phyloP scores from a whole-genome alignment of 37 sponge, comb jelly and placozoan genomes.

The Ianthella basta region DNA sequence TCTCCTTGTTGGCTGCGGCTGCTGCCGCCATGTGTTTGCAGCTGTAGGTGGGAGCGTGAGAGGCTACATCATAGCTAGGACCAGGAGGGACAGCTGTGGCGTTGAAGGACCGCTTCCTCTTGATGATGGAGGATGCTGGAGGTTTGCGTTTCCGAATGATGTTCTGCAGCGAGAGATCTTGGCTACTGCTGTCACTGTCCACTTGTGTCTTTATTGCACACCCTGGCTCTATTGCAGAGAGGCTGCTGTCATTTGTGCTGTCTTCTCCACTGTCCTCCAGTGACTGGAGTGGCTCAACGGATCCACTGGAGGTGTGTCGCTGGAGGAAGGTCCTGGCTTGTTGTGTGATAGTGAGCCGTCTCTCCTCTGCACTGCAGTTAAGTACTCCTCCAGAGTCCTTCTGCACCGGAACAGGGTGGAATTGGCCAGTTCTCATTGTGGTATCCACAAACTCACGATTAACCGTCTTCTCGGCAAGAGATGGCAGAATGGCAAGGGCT shows the following conservation, averaged over 20 bases:
- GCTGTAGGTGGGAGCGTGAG: neutral
- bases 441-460: neutral
- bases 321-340: conserved; percentile 12
- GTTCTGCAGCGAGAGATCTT: neutral
- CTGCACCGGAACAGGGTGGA: no score
- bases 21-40: neutral
- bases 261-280: neutral
- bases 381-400: no score
- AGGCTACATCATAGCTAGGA: neutral
- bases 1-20: conserved; percentile 31
- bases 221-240: neutral
- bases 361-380: neutral
- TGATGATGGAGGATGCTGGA: neutral
- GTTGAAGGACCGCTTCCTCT: conserved; percentile 5
- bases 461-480: conserved; percentile 12
- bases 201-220: neutral
- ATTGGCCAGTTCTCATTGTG: neutral
- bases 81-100: neutral
- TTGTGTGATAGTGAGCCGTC: neutral
- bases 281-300: neutral
- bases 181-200: neutral
- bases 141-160: neutral
- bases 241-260: neutral
- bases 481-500: conserved; percentile 50
- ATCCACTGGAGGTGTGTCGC: neutral